Evolutionary conservation across 2,113 vertebrate genomes (phyloP), one percentile per base, ranked within the genome.

Genomic region (Cyanoramphus novaezelandiae): DNA sequence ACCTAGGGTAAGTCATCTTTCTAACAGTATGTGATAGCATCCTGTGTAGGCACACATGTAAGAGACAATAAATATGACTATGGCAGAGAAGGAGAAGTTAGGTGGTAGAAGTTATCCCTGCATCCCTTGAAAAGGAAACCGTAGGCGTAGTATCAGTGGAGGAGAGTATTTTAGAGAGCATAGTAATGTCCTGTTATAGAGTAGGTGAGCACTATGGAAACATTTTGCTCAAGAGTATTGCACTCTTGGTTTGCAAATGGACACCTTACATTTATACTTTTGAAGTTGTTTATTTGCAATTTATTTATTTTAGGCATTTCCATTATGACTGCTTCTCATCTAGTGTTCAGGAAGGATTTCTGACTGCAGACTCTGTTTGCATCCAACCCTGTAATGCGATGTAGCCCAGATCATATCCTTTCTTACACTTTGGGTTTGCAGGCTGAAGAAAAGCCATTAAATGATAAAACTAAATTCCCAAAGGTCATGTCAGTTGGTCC

Each of bases 1-100:
- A 46, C 28, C 7, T 65, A 6, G 60, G 75, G 28, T 10, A 55
- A 27, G 33, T 84, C 13, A 19, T 43, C 10, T 53, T 65, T 78
- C 10, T 63, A 19, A 17, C 23, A 46, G 24, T 46, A 9, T 80
- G 60, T 46, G 65, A 37, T 23, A 27, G 37, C 16, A 39, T 81
- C 37, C 19, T 44, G 1, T 70, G 46, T 47, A 75, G 62, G 33
- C 33, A 7, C n/a, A 25, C 28, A 68, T 4, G 24, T 71, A 18
- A 35, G 20, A 72, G 29, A 33, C 21, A 37, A 6, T 6, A 50
- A 44, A 33, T 0, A 0, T 37, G 15, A 27, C 31, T 70, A 2
- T 52, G 41, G 46, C n/a, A 81, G 68, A 33, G 28, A 69, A 64
- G 24, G 9, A 3, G 44, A 65, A 35, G 3, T 39, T 43, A 25